Conservation (phyloP, 2,797 vertebrate genomes). For the Syndactyla subalaris region DNA sequence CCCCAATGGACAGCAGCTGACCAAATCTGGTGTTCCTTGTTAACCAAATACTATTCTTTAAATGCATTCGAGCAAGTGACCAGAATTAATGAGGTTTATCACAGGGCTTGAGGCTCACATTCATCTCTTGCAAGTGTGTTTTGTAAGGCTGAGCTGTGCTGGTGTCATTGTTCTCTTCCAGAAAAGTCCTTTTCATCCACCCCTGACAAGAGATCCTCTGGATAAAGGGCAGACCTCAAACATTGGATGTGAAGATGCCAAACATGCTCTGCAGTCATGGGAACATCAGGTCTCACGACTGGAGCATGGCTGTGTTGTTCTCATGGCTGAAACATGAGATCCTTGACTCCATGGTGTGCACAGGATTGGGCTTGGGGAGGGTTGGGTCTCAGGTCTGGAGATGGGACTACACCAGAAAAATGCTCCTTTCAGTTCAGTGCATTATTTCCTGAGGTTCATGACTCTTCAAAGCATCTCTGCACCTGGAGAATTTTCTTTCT, state of each 20-base stretch:
- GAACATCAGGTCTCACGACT: not conserved
- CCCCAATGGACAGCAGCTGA: not conserved
- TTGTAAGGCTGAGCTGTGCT: not conserved
- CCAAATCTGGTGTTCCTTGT: not conserved
- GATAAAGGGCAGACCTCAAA: not conserved
- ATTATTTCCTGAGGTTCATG: not conserved
- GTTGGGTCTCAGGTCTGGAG: not conserved
- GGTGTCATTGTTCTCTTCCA: not conserved
- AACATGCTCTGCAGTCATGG: not conserved
- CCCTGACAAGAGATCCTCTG: not conserved
- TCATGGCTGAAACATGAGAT: not conserved
- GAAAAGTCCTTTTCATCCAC: not conserved
- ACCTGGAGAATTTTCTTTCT: not conserved
- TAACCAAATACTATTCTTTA: not conserved
- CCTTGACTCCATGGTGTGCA: not conserved
- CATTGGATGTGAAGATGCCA: not conserved
- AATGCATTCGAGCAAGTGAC: not conserved
- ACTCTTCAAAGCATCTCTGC: not conserved
- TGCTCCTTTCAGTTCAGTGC: not conserved
- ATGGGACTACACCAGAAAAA: not conserved
- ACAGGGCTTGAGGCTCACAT: not conserved
- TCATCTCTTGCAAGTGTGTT: not conserved
- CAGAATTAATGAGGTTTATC: not conserved
- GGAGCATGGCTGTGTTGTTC: fast-evolving
- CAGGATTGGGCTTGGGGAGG: not conserved